Conservation (phyloP, 2,113 vertebrate species). For the Columba livia region DNA sequence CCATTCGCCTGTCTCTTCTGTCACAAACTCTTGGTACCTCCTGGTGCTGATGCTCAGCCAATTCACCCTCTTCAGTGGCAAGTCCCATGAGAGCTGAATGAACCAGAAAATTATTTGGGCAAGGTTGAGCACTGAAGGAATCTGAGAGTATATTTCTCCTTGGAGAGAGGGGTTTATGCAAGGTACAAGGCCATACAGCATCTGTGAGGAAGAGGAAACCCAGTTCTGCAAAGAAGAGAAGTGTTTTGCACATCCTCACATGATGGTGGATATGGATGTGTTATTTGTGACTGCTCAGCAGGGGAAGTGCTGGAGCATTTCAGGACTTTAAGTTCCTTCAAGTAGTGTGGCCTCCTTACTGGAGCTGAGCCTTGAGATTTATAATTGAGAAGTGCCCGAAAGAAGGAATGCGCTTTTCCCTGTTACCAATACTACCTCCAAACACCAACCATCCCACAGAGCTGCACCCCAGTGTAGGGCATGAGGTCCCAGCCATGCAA, state of each 20-base stretch:
- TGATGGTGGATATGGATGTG: not conserved
- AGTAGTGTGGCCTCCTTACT: too few species aligned
- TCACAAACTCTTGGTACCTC: not conserved
- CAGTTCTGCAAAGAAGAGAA: not conserved
- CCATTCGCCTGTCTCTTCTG: not conserved
- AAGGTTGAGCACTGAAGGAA: not conserved
- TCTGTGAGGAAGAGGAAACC: not conserved
- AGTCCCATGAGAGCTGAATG: not conserved
- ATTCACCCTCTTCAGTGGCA: not conserved
- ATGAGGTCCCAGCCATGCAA: rapidly evolving
- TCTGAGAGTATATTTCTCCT: not conserved
- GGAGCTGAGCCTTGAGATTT: too few species aligned
- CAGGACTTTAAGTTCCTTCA: too few species aligned
- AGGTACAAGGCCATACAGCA: not conserved
- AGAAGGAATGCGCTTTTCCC: not conserved
- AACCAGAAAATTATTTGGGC: not conserved
- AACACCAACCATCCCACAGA: not conserved
- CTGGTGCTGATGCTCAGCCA: not conserved
- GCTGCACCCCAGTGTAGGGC: not conserved
- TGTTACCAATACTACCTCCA: not conserved
- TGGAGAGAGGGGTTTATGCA: not conserved
- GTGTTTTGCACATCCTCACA: not conserved
- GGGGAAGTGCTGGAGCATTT: too few species aligned
- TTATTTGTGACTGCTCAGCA: not conserved
- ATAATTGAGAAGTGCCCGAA: not conserved